Conservation (phyloP, 2,888 invertebrate genomes). For the Amiota mariae region DNA sequence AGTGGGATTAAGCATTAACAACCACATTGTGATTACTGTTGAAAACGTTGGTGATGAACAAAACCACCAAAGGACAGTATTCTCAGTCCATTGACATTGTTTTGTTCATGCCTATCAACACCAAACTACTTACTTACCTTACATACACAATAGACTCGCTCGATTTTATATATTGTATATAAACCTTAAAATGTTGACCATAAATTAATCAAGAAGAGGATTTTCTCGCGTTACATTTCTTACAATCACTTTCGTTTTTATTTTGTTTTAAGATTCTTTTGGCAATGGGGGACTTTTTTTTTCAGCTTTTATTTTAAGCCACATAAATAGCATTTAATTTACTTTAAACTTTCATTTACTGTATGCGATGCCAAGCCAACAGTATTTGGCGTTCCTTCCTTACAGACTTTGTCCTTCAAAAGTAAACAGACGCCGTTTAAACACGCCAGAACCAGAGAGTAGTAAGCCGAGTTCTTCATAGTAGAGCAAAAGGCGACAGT, state of each 20-base stretch:
- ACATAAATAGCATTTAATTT: conserved; percentile 63
- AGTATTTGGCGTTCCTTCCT: background rate
- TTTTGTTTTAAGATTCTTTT: too few species aligned
- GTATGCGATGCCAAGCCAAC: background rate
- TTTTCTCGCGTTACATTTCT: background rate
- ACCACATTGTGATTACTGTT: conserved; percentile 54
- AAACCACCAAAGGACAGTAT: too few species aligned
- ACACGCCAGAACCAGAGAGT: background rate
- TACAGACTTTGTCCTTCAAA: conserved; percentile 13
- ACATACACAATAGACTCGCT: too few species aligned
- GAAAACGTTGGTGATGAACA: background rate
- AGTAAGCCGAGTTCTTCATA: background rate
- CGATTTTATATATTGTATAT: too few species aligned
- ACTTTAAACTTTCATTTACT: conserved; percentile 51
- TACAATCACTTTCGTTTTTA: too few species aligned
- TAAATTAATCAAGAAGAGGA: conserved; percentile 58
- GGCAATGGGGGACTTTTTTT: background rate
- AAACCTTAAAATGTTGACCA: conserved; percentile 36
- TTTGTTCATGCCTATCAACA: conserved; percentile 7
- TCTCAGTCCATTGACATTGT: too few species aligned
- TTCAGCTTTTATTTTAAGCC: conserved; percentile 48
- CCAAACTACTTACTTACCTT: background rate
- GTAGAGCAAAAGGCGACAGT: too few species aligned
- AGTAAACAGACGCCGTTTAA: background rate
- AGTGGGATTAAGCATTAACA: conserved; percentile 64